These are phyloP conservation scores for Anoura caudifer DNA, from an alignment of 2,113 vertebrate genomes.

Conservation along the genomic window DNA sequence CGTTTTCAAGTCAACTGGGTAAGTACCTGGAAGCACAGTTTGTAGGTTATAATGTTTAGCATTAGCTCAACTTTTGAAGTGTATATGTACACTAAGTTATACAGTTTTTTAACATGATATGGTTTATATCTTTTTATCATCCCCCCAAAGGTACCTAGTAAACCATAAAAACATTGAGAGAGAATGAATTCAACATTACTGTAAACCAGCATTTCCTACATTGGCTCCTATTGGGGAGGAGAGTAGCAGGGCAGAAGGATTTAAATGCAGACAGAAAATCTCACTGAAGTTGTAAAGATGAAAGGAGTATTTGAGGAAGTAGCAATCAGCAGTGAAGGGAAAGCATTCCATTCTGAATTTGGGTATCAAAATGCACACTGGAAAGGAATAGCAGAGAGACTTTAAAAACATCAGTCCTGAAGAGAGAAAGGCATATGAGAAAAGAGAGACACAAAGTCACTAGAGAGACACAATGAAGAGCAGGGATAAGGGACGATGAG, in stretches of 20 bases:
- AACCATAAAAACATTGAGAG: background rate
- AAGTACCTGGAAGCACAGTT: background rate
- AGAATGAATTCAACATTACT: background rate
- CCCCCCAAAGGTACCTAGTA: background rate
- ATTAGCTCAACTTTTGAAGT: background rate
- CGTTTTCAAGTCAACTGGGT: background rate
- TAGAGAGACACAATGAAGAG: background rate
- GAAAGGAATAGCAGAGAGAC: background rate
- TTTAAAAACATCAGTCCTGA: background rate
- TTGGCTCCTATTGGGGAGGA: background rate
- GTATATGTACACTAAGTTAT: background rate
- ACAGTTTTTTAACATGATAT: background rate
- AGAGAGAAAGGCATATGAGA: background rate
- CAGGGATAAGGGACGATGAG: background rate
- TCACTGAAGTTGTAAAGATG: background rate
- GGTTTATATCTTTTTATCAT: background rate
- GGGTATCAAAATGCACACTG: background rate
- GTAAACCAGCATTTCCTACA: background rate
- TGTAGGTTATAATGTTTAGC: background rate
- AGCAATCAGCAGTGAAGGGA: background rate
- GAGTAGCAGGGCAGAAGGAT: accelerated
- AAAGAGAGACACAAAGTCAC: background rate
- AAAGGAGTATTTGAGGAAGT: background rate
- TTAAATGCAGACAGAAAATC: background rate
- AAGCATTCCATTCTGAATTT: background rate